Base-by-base conservation (phyloP, 2,888 invertebrate genomes). In the Eupithecia tripunctaria region DNA sequence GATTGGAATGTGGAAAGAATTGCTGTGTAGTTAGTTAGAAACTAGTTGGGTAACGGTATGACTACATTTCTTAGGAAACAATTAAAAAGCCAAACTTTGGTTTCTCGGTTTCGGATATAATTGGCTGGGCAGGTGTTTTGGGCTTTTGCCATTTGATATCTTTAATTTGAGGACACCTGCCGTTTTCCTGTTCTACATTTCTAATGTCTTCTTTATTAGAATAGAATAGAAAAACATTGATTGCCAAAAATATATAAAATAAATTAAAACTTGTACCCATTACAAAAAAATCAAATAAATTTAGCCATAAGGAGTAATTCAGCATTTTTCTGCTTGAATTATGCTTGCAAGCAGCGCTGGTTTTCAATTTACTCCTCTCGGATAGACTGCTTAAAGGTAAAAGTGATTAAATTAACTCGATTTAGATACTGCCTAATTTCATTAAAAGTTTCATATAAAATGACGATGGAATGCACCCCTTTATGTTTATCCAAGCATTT, bases 1-100 rank as follows among this genome's bases (percentile, higher is more conserved):
- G 79, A 79, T 79, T 66, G 79, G 78, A 78, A 81, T 85, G 76
- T 80, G 51, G 79, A 79, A 78, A 81, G 73, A 68, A 80, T 80
- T 78, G 71, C 67, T 2, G 21, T 71, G 69, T 70, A 73, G 71
- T 77, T 70, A 73, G 71, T 77, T 75, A 51, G 47, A 71, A 80
- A 81, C 67, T 27, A 60, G 77, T 73, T 74, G 71, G 75, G 72
- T 76, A 82, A 80, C 80, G 79, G 80, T 81, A 80, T 75, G 75
- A 74, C 75, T 36, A 68, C 68, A 75, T 75, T 75, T 74, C 72
- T 36, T 41, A 66, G 29, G 38, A 66, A 71, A 62, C 75, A 73
- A 75, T 76, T 73, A 66, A 41, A 21, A 64, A 67, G 41, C 68
- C 51, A 68, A 56, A 36, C 6, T 38, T 51, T 36, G 60, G 38